A percentile compares a stretch with the other conserved stretches of the same genome.
Conservation (phyloP, 2,797 vertebrate species). For the Otolemur crassicaudatus region DNA sequence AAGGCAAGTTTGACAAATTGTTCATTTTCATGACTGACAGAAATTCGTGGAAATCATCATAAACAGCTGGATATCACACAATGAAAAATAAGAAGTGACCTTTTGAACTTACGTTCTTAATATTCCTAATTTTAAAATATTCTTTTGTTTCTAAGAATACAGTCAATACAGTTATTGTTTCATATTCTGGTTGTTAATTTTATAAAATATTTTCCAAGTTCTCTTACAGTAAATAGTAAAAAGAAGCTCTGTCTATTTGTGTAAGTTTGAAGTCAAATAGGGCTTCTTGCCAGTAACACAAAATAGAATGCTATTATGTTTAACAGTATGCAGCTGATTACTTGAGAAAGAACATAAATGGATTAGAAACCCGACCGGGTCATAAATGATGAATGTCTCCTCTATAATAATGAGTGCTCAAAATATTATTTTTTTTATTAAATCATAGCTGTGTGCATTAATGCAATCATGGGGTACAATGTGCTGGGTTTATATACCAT, state of each 20-base stretch:
- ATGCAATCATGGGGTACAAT: no score
- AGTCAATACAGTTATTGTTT: constrained; percentile 45
- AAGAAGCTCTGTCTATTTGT: constrained; percentile 60
- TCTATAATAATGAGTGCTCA: neutral
- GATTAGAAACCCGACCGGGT: neutral
- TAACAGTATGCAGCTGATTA: constrained; percentile 39
- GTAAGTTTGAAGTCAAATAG: constrained; percentile 36
- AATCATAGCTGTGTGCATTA: no score
- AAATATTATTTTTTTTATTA: neutral
- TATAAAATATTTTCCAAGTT: constrained; percentile 76
- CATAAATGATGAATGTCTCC: constrained; percentile 33
- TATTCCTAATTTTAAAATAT: constrained; percentile 65
- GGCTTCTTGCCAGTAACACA: constrained; percentile 61
- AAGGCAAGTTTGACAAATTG: neutral
- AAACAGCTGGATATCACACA: neutral
- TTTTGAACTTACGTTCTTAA: constrained; percentile 71
- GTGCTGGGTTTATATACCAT: no score
- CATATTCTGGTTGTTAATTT: constrained; percentile 65
- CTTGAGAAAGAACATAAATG: neutral
- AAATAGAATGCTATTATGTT: constrained; percentile 57
- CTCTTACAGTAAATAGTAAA: constrained; percentile 61
- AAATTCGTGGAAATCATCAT: constrained; percentile 29
- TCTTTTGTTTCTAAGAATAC: constrained; percentile 69
- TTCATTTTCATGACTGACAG: neutral
- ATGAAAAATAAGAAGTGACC: constrained; percentile 63